Evolutionary conservation across 92 coral and sea anemone genomes (phyloP).

Genomic region (Chrysogorgia sp.): DNA sequence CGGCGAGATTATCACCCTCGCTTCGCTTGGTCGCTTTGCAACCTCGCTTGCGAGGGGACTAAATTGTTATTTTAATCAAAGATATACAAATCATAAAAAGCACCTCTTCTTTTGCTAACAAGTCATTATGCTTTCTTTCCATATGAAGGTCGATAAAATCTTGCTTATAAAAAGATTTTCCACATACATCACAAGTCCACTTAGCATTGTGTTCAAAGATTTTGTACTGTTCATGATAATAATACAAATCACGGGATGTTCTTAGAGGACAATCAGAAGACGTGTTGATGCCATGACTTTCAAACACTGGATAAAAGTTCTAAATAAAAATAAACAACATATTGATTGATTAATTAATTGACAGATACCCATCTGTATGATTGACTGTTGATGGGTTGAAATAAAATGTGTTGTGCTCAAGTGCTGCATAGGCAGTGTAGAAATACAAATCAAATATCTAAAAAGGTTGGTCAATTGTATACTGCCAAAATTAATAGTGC

Average conservation of each 20-base stretch:
- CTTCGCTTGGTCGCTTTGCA: too few species aligned
- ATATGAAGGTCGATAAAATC: conserved; percentile 77
- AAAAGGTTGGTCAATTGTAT: too few species aligned
- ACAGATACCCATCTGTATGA: not conserved
- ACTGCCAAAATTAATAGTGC: too few species aligned
- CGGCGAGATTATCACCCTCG: too few species aligned
- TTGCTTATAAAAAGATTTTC: conserved; percentile 80
- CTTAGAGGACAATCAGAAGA: conserved; percentile 68
- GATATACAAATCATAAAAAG: not conserved
- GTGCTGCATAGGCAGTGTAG: not conserved
- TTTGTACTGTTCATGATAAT: conserved; percentile 71
- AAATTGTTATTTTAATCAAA: too few species aligned
- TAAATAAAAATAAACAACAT: conserved; percentile 15
- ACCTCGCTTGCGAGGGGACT: too few species aligned
- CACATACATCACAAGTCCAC: conserved; percentile 88
- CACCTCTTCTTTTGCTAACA: conserved; percentile 68
- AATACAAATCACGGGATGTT: conserved; percentile 68
- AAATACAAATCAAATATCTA: too few species aligned
- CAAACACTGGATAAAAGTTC: conserved; percentile 75
- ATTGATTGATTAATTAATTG: not conserved
- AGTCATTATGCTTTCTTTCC: conserved; percentile 77
- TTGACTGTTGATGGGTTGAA: too few species aligned
- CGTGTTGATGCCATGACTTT: conserved; percentile 44
- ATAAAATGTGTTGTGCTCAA: not conserved
- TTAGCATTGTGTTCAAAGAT: conserved; percentile 73